Evolutionary conservation across 1,140 invertebrate species (phyloP).

Genomic region (Diabrotica virgifera): DNA sequence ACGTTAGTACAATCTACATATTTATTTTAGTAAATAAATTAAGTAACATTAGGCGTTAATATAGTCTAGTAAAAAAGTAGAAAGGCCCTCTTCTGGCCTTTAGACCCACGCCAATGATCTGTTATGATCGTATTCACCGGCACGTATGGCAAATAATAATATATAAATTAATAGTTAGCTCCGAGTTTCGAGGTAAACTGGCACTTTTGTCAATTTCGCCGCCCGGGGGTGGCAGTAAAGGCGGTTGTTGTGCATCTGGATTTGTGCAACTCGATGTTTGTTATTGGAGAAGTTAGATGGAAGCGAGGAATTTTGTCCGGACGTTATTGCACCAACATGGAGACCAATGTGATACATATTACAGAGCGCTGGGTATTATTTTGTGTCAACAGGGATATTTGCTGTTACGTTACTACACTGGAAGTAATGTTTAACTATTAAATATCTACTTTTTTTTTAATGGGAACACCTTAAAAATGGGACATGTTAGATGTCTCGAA

Average conservation of each 20-base stretch:
- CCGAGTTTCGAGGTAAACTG: not conserved
- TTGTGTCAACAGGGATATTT: not conserved
- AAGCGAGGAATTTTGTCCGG: not conserved
- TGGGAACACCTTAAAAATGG: too few species aligned
- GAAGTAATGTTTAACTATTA: too few species aligned
- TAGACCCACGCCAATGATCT: too few species aligned
- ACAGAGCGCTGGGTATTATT: not conserved
- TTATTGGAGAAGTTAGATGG: not conserved
- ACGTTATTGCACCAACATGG: not conserved
- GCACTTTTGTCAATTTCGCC: conserved; percentile 3
- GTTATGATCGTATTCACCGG: conserved; percentile 5
- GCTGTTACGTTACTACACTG: not conserved
- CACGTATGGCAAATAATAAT: not conserved
- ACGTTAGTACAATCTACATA: too few species aligned
- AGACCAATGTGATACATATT: not conserved
- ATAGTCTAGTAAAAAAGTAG: too few species aligned
- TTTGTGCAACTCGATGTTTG: conserved; percentile 2
- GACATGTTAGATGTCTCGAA: too few species aligned
- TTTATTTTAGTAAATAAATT: too few species aligned
- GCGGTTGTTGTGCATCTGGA: not conserved
- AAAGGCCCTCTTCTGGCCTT: too few species aligned
- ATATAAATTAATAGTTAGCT: conserved; percentile 2
- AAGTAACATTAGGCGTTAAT: too few species aligned
- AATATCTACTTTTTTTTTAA: too few species aligned
- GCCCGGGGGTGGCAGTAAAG: not conserved